Conservation (phyloP, 1,140 invertebrate species). For the Neuroterus valhalla region DNA sequence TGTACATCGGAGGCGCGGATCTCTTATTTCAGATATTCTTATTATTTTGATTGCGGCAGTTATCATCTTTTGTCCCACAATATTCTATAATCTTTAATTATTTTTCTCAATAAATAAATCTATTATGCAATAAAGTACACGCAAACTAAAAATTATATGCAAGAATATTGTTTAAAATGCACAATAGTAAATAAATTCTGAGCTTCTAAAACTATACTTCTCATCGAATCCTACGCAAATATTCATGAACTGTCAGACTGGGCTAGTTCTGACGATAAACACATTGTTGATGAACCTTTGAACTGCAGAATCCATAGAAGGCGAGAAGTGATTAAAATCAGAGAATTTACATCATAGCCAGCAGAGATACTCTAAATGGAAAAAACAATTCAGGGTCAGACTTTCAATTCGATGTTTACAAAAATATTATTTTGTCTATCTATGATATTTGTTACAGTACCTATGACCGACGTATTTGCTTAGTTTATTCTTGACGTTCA, state of each 20-base stretch:
- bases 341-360: not conserved
- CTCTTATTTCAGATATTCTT: too few relatives aligned
- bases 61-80: too few relatives aligned
- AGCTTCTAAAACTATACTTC: too few relatives aligned
- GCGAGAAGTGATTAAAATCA: not conserved
- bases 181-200: too few relatives aligned
- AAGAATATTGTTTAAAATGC: too few relatives aligned
- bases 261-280: not conserved
- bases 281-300: slow-evolving; percentile 8
- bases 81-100: too few relatives aligned
- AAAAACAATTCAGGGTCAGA: not conserved
- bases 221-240: too few relatives aligned
- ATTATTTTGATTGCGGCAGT: too few relatives aligned
- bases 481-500: not conserved
- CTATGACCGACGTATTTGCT: not conserved
- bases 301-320: not conserved
- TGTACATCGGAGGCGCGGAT: too few relatives aligned
- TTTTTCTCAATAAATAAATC: too few relatives aligned
- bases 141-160: too few relatives aligned
- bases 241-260: not conserved
- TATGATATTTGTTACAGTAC: not conserved
- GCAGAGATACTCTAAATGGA: not conserved
- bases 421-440: not conserved
- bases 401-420: not conserved
- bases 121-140: too few relatives aligned